These are phyloP conservation scores for Athalia circularis DNA, from an alignment of 2,888 invertebrate species.

Conservation along the genomic window DNA sequence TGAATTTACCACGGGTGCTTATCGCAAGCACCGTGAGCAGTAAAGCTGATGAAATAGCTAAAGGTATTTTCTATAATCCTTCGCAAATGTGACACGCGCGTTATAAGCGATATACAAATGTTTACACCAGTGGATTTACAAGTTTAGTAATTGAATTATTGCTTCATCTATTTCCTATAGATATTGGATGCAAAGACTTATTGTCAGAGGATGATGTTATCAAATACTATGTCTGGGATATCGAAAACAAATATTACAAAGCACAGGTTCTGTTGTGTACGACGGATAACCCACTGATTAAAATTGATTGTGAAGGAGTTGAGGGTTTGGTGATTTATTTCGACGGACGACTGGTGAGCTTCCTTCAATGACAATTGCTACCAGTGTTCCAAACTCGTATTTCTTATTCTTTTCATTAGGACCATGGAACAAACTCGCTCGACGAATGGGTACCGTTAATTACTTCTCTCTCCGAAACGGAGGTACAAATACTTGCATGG, in stretches of 20 bases:
- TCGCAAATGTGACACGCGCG: too few relatives aligned
- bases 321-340: conserved; percentile 81
- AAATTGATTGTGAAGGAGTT: conserved; percentile 74
- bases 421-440: conserved; percentile 58
- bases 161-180: not conserved
- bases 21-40: conserved; percentile 62
- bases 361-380: conserved; percentile 6
- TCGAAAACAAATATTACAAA: conserved; percentile 85
- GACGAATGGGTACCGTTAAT: conserved; percentile 63
- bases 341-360: conserved; percentile 75
- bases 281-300: conserved; percentile 74
- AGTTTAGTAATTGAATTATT: not conserved
- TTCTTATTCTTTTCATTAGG: conserved; percentile 59
- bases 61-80: conserved; percentile 59
- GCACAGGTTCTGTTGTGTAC: conserved; percentile 79
- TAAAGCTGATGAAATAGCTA: conserved; percentile 64
- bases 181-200: conserved; percentile 27
- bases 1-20: conserved; percentile 66
- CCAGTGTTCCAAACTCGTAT: conserved; percentile 1
- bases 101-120: not conserved
- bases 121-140: not conserved
- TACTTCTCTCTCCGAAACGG: conserved; percentile 60
- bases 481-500: conserved; percentile 66
- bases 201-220: conserved; percentile 57
- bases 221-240: conserved; percentile 76